Percentiles rank a stretch among this genome's conserved stretches.
Evolutionary conservation across 2,113 vertebrate species (phyloP).

Genomic region (Varanus komodoensis): DNA sequence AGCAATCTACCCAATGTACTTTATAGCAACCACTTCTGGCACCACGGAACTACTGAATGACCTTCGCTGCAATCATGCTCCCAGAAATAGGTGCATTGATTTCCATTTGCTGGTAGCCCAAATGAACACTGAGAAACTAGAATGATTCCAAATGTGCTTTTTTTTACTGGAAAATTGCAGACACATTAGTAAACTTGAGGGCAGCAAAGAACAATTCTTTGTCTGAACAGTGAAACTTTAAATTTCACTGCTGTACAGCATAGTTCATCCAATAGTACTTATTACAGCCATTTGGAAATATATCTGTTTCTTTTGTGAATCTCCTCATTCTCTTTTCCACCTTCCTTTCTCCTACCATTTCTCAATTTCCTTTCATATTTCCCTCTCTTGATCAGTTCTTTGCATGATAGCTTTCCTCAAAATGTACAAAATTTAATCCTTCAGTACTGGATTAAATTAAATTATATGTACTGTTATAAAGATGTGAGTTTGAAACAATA

Average conservation of each 20-base stretch:
- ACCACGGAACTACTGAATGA: conserved; percentile 17
- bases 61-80: neutral
- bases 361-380: neutral
- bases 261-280: neutral
- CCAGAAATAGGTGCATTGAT: neutral
- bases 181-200: neutral
- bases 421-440: neutral
- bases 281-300: conserved; percentile 28
- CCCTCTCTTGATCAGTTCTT: neutral
- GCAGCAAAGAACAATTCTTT: neutral
- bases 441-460: conserved; percentile 27
- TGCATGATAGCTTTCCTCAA: conserved; percentile 6
- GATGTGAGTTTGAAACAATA: neutral
- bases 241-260: neutral
- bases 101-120: neutral
- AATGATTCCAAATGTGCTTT: neutral
- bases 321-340: neutral
- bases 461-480: conserved; percentile 26
- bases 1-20: neutral
- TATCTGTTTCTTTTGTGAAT: neutral
- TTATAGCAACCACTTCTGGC: conserved; percentile 5
- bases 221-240: neutral
- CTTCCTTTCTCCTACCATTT: neutral
- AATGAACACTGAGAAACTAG: neutral
- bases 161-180: neutral